Evolutionary conservation across 2,113 vertebrate species (phyloP).

Genomic region (Entomyzon cyanotis): DNA sequence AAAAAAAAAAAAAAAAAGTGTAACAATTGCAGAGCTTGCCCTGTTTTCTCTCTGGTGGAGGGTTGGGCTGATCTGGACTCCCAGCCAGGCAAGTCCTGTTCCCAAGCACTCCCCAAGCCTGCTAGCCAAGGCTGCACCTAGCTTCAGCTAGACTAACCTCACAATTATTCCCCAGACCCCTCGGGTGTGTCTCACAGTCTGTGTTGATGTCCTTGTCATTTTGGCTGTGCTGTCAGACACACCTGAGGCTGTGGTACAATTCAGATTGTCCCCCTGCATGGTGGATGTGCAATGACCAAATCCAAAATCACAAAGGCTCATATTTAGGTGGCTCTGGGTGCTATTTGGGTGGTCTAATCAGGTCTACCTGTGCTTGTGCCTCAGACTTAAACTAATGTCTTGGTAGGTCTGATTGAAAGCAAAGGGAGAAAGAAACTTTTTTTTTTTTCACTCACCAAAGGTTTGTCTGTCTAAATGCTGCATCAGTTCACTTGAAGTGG

Average conservation of each 20-base stretch:
- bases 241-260: background rate
- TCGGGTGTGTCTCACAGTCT: conserved; percentile 13
- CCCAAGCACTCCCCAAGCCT: conserved; percentile 6
- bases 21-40: background rate
- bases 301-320: conserved; percentile 24
- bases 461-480: conserved; percentile 62
- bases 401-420: conserved; percentile 42
- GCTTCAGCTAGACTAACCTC: conserved; percentile 17
- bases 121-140: background rate
- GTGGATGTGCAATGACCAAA: conserved; percentile 54
- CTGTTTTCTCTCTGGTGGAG: background rate
- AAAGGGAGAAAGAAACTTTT: conserved; percentile 30
- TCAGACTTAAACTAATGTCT: background rate
- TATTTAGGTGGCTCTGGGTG: conserved; percentile 37
- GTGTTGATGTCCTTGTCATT: conserved; percentile 16
- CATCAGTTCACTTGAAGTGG: conserved; percentile 50
- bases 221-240: background rate
- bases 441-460: conserved; percentile 67
- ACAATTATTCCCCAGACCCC: background rate
- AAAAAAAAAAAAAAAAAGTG: background rate
- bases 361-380: conserved; percentile 33
- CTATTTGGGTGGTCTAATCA: conserved; percentile 16
- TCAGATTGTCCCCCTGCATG: background rate
- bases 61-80: background rate
- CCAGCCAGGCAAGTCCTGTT: background rate